Evolutionary conservation across 2,113 vertebrate species (phyloP).

Genomic region (Penelope pileata): DNA sequence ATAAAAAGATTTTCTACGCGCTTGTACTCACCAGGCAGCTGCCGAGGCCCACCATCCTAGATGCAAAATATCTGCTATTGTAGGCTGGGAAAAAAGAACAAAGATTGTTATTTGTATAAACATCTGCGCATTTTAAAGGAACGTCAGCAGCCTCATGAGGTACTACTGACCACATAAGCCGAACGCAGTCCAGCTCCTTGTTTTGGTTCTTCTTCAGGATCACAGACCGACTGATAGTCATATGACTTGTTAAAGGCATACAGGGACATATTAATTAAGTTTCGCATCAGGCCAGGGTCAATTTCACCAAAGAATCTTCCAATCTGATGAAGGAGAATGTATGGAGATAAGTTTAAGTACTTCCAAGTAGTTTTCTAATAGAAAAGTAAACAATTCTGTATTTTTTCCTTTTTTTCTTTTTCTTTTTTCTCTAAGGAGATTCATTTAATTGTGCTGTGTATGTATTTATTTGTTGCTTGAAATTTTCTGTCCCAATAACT

Average conservation of each 20-base stretch:
- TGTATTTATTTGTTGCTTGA: not conserved
- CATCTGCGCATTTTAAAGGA: not conserved
- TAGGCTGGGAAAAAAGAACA: slow-evolving; percentile 81
- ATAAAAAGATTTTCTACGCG: not conserved
- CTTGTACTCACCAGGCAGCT: slow-evolving; percentile 90
- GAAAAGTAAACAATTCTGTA: not conserved
- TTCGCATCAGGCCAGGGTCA: slow-evolving; percentile 92
- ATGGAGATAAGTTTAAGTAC: not conserved
- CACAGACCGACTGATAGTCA: slow-evolving; percentile 95
- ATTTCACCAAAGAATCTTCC: slow-evolving; percentile 97
- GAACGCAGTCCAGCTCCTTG: slow-evolving; percentile 91
- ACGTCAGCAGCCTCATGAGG: not conserved
- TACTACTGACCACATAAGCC: slow-evolving; percentile 87
- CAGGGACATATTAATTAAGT: slow-evolving; percentile 89
- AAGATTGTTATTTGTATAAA: not conserved
- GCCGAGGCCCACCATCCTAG: slow-evolving; percentile 97
- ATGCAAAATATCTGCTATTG: slow-evolving; percentile 90
- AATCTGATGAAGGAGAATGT: slow-evolving; percentile 69
- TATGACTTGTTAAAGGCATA: slow-evolving; percentile 97
- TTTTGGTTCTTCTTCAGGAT: slow-evolving; percentile 90
- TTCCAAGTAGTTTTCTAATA: not conserved
- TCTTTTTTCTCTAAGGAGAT: not conserved
- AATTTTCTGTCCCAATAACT: not conserved
- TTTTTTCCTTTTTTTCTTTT: not conserved
- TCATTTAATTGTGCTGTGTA: not conserved